Evolutionary conservation across 2,888 invertebrate species (phyloP), one percentile per base, ranked within the genome.

Genomic region (Apamea epomidion): DNA sequence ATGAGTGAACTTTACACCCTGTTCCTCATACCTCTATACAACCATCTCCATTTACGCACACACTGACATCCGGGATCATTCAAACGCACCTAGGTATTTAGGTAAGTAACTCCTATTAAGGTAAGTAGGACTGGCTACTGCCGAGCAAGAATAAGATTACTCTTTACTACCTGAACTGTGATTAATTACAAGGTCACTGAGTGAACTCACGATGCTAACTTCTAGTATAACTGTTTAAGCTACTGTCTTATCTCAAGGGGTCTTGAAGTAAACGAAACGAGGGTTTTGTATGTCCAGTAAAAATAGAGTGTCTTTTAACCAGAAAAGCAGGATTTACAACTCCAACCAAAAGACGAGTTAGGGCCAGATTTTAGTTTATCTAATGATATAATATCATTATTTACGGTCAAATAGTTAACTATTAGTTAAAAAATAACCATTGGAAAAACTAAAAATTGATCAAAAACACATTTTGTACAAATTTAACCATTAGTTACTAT

Each of bases 171-270:
- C 21, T n/a, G 8, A 25, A 68, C 12, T 67, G n/a, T 45, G 3
- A 18, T 48, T 18, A 48, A 29, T 29, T 48, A 32, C 32, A 62
- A 68, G 51, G 82, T n/a, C 14, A 51, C 3, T 60, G 60, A 82
- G 32, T 29, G 10, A 21, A 29, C 25, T 42, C 21, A 45, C 69
- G 37, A 48, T 68, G 48, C 25, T 78, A 18, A 37, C 5, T 16
- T 42, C 21, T 45, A 62, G 14, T 72, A 32, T 18, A n/a, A 62
- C 62, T 62, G 21, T 74, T 62, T 54, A n/a, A 45, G 42, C 29
- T 69, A 14, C 29, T 29, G 1, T 62, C 18, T 10, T 62, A 48
- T 0, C 25, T 58, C 18, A 32, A 32, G 4, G 42, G 6, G 18
- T 71, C 37, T n/a, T 51, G n/a, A 37, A 51, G 14, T 51, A n/a